A percentile compares a stretch with the other conserved stretches of the same genome.
phyloP scores from a whole-genome alignment of 2,888 invertebrate genomes.

The Tetragonula carbonaria region DNA sequence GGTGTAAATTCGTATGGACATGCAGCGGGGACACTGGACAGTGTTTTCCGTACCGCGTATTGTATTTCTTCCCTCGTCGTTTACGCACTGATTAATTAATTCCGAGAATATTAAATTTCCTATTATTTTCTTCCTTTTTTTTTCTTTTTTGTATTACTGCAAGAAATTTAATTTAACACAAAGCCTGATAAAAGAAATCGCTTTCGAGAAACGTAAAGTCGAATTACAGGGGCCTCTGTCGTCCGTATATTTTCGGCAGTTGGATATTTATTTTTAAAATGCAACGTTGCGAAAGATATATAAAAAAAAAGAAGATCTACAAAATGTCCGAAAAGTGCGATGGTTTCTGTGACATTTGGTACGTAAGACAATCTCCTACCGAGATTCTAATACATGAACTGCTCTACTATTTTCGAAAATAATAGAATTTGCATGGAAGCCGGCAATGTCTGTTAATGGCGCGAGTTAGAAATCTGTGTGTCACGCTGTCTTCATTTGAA shows the following conservation, averaged over 20 bases:
- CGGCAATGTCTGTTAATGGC: too few species aligned
- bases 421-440: too few species aligned
- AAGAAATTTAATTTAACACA: not conserved
- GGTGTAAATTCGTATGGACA: not conserved
- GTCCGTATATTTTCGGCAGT: not conserved
- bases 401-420: too few species aligned
- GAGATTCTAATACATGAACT: too few species aligned
- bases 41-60: not conserved
- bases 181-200: not conserved
- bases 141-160: not conserved
- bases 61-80: not conserved
- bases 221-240: not conserved
- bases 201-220: not conserved
- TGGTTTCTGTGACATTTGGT: too few species aligned
- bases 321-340: too few species aligned
- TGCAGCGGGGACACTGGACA: not conserved
- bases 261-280: too few species aligned
- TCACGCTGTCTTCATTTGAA: not conserved
- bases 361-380: too few species aligned
- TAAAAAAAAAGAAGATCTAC: too few species aligned
- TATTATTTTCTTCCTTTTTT: not conserved
- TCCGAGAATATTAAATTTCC: not conserved
- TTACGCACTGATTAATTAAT: not conserved
- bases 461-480: not conserved
- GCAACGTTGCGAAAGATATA: too few species aligned